These are phyloP conservation scores for Odocoileus hemionus DNA, from an alignment of 2,113 vertebrate genomes.

Conservation along the genomic window DNA sequence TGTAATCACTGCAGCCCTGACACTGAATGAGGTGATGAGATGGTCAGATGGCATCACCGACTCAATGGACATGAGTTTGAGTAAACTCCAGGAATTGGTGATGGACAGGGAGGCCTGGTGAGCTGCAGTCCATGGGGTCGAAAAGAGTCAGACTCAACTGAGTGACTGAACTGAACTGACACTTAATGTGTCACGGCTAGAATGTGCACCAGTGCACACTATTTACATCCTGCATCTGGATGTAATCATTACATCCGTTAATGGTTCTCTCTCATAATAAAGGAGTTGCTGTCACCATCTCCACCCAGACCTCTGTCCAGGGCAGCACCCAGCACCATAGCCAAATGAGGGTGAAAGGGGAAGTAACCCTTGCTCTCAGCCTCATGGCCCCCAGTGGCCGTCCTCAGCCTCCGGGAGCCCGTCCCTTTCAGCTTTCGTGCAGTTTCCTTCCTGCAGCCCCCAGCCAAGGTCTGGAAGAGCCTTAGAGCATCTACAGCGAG, in stretches of 20 bases:
- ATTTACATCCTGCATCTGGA: not conserved
- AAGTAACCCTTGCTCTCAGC: not conserved
- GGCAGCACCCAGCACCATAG: not conserved
- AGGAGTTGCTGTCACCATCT: not conserved
- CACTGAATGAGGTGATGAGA: not conserved
- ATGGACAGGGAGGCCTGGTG: not conserved
- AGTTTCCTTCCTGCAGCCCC: not conserved
- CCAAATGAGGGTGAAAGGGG: not conserved
- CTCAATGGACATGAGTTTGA: not conserved
- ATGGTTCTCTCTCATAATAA: not conserved
- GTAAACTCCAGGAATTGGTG: not conserved
- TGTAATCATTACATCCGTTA: not conserved
- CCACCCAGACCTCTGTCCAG: not conserved
- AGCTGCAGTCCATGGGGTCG: not conserved
- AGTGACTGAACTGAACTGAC: not conserved
- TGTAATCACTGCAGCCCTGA: too few relatives aligned
- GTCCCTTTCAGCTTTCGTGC: not conserved
- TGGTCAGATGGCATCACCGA: not conserved
- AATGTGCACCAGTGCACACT: not conserved
- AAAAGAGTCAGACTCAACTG: not conserved
- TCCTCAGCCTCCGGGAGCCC: not conserved
- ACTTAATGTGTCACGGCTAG: rapidly evolving
- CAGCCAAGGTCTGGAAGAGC: rapidly evolving
- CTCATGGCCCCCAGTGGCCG: not conserved
- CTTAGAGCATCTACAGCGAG: too few relatives aligned